phyloP scores from a whole-genome alignment of 2,797 vertebrate genomes.

The Eurystomus glaucurus region DNA sequence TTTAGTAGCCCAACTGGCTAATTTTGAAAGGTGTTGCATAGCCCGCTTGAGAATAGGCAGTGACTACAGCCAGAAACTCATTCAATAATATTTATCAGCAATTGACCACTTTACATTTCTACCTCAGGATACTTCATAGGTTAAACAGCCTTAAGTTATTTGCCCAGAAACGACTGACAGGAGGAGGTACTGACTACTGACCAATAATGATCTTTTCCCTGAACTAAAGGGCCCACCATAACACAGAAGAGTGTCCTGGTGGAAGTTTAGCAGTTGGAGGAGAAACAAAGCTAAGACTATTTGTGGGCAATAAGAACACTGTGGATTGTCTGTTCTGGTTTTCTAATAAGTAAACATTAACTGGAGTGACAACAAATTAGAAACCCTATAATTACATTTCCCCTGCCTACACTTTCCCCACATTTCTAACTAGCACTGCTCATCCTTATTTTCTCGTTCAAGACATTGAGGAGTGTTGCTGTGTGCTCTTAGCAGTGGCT shows the following conservation, averaged over 20 bases:
- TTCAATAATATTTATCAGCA: not conserved
- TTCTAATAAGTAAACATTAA: conserved; percentile 12
- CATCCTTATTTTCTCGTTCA: not conserved
- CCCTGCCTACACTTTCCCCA: not conserved
- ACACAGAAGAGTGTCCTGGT: not conserved
- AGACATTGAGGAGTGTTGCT: not conserved
- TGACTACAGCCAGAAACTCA: not conserved
- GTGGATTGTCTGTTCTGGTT: not conserved
- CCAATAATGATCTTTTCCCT: not conserved
- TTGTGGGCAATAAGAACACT: not conserved
- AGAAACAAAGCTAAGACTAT: not conserved
- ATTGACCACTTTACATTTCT: not conserved
- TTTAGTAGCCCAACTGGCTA: not conserved
- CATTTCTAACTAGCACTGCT: not conserved
- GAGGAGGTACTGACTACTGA: not conserved
- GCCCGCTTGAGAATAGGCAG: not conserved
- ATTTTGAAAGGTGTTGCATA: not conserved
- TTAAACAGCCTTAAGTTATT: not conserved
- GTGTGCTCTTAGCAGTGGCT: not conserved
- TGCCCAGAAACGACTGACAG: not conserved
- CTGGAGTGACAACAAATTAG: not conserved
- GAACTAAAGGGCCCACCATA: not conserved
- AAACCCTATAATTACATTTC: conserved; percentile 25
- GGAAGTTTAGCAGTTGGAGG: not conserved
- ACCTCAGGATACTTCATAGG: not conserved